phyloP scores from a whole-genome alignment of 2,888 invertebrate species.

The Drosophila nigricruria region DNA sequence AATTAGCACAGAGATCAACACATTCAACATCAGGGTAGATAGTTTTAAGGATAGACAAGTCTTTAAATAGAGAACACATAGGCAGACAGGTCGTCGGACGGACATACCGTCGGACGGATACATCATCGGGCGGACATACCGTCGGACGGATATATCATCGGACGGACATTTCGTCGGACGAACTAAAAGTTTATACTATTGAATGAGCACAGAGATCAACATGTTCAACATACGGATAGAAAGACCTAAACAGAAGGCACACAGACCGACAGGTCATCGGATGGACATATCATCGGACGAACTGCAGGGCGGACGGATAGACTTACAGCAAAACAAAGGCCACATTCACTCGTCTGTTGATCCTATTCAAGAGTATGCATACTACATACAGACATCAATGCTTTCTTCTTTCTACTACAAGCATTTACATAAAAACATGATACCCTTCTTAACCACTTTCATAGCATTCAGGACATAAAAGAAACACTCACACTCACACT shows the following conservation, averaged over 20 bases:
- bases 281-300: not conserved
- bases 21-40: not conserved
- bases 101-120: too few relatives aligned
- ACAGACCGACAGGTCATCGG: too few relatives aligned
- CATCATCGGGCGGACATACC: too few relatives aligned
- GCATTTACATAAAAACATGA: not conserved
- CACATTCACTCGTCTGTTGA: not conserved
- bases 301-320: not conserved
- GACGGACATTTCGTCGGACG: too few relatives aligned
- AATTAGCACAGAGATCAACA: not conserved
- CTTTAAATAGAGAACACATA: too few relatives aligned
- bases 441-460: not conserved
- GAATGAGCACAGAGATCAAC: too few relatives aligned
- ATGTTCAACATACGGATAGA: too few relatives aligned
- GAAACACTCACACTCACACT: not conserved
- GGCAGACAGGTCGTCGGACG: not conserved
- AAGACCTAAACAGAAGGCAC: too few relatives aligned
- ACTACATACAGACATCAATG: not conserved
- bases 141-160: too few relatives aligned
- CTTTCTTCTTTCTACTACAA: not conserved
- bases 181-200: too few relatives aligned
- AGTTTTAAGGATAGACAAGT: not conserved
- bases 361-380: too few relatives aligned
- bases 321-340: not conserved
- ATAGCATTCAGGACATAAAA: not conserved